Evolutionary conservation across 2,113 vertebrate genomes (phyloP), one percentile per base, ranked within the genome.

Genomic region (Crocuta crocuta): DNA sequence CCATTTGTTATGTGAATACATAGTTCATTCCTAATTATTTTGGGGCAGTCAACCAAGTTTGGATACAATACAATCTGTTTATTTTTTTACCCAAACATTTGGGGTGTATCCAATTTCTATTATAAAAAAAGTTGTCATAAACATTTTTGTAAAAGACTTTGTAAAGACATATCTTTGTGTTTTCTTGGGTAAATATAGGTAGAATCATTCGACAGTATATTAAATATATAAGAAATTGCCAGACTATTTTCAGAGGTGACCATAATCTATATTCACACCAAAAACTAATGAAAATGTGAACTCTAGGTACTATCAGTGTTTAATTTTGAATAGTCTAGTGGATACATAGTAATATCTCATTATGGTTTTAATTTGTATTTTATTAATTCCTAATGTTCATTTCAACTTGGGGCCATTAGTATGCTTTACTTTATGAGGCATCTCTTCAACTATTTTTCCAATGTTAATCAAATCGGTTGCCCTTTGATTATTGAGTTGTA

Each of bases 1-100:
- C 13, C 33, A 79, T 66, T 15, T 86, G 33, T 92, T 48, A 78
- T 21, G 12, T 7, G 70, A 87, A 88, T 83, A 31, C 73, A 28
- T 55, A 79, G 31, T 48, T 85, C 24, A 92, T 73, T 92, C 33
- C 43, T 87, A 95, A 61, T 91, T 88, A 79, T 78, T 78, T 88
- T 50, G 1, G 28, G 48, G 58, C 43, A 73, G 31, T 48, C 12
- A 45, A 86, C 13, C 63, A 80, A 63, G 35, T 61, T 76, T 76
- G 17, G 55, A 68, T 63, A 53, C 7, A 39, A 55, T 5, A 63
- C 33, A 89, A 61, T 31, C 21, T 89, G 4, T 58, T 96, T 68
- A 82, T 50, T 35, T 16, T 89, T 93, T 89, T 61, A 80, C 23
- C 26, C 85, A 48, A 16, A 48, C 33, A 48, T 65, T 79, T 48